phyloP scores from a whole-genome alignment of 2,113 vertebrate species.

The Hippopotamus amphibius region DNA sequence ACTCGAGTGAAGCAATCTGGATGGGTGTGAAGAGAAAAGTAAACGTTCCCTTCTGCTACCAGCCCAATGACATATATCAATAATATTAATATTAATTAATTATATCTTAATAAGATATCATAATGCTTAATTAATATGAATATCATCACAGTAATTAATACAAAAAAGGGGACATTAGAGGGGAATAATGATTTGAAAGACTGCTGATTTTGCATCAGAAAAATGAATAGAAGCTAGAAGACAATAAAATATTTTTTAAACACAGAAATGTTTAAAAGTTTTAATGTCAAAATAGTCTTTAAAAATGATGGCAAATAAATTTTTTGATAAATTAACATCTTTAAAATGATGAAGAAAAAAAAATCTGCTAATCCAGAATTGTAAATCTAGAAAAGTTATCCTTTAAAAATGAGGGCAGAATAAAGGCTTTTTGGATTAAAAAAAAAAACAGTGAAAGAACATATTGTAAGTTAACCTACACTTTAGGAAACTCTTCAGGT shows the following conservation, averaged over 20 bases:
- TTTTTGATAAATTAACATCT: neutral
- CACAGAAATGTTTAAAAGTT: neutral
- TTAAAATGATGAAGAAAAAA: neutral
- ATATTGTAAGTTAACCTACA: neutral
- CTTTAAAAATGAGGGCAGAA: neutral
- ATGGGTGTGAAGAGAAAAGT: neutral
- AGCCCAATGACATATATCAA: neutral
- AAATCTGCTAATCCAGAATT: neutral
- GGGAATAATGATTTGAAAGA: neutral
- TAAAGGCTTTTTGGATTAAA: neutral
- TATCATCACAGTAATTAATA: neutral
- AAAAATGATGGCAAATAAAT: neutral
- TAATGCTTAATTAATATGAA: neutral
- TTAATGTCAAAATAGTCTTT: neutral
- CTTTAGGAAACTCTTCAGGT: neutral
- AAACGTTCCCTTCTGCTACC: neutral
- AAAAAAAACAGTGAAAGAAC: neutral
- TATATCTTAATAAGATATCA: neutral
- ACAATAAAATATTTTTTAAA: neutral
- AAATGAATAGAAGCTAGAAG: neutral
- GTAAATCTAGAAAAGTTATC: neutral
- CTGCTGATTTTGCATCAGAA: neutral
- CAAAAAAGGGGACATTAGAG: neutral
- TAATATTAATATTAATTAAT: neutral
- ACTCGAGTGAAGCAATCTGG: neutral